These are phyloP conservation scores for Phalera bucephala DNA, from an alignment of 2,888 invertebrate species.

Conservation along the genomic window DNA sequence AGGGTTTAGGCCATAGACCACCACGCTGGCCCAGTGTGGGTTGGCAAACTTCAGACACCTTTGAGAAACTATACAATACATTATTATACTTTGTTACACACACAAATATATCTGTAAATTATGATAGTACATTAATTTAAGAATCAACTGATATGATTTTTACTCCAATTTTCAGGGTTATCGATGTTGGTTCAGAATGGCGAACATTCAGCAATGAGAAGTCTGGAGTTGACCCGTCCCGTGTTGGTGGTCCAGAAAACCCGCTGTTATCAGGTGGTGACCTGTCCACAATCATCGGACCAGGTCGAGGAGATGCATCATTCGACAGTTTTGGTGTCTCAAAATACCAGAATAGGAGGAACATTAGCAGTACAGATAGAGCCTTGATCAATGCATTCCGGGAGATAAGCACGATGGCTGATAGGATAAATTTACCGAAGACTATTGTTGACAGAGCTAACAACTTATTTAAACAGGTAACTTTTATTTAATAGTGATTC, in stretches of 20 bases:
- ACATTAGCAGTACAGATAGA: constrained; percentile 96
- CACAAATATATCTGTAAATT: too few relatives aligned
- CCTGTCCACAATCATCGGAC: constrained; percentile 97
- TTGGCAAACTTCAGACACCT: too few relatives aligned
- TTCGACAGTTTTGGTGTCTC: constrained; percentile 93
- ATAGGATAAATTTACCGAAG: constrained; percentile 97
- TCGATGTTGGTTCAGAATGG: constrained; percentile 99
- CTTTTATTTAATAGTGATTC: too few relatives aligned
- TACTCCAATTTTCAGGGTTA: constrained; percentile 91
- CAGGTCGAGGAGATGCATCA: constrained; percentile 89
- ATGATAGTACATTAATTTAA: too few relatives aligned
- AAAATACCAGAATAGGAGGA: constrained; percentile 89
- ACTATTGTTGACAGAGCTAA: constrained; percentile 98
- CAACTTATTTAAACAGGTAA: constrained; percentile 97
- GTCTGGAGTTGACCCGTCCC: constrained; percentile 97
- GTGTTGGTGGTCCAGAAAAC: constrained; percentile 99
- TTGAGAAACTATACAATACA: too few relatives aligned
- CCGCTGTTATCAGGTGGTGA: constrained; percentile 97
- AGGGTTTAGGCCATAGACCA: too few relatives aligned
- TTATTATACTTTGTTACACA: too few relatives aligned
- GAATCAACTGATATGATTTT: too few relatives aligned
- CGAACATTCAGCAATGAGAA: constrained; percentile 99
- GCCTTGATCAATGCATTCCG: constrained; percentile 97
- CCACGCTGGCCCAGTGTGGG: too few relatives aligned
- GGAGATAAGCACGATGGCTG: constrained; percentile 99